A percentile compares a stretch with the other conserved stretches of the same genome.
Evolutionary conservation across 2,797 vertebrate genomes (phyloP).

Genomic region (Aplochiton taeniatus): DNA sequence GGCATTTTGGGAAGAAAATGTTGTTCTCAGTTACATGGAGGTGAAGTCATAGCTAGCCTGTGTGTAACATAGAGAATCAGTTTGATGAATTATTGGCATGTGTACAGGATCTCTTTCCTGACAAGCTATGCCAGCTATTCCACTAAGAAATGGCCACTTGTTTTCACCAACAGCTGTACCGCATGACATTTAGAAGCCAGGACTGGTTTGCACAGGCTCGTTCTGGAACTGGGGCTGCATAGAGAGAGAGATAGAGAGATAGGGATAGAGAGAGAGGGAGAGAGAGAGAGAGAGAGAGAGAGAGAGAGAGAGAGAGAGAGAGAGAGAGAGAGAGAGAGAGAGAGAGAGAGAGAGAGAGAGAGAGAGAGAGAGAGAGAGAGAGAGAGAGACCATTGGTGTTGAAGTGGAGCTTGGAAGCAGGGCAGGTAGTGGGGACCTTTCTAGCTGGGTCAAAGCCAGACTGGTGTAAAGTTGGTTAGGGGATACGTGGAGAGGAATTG

Average conservation of each 20-base stretch:
- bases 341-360: too few relatives aligned
- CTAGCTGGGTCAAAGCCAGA: too few relatives aligned
- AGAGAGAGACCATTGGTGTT: too few relatives aligned
- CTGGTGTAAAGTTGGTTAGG: too few relatives aligned
- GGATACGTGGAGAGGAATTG: too few relatives aligned
- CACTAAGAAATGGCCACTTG: slow-evolving; percentile 16
- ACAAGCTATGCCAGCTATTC: slow-evolving; percentile 38
- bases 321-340: neutral
- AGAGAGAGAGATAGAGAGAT: slow-evolving; percentile 24
- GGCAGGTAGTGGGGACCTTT: too few relatives aligned
- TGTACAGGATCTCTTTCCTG: slow-evolving; percentile 38
- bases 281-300: neutral
- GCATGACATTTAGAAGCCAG: slow-evolving; percentile 28
- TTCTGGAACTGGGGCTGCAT: slow-evolving; percentile 28
- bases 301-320: neutral
- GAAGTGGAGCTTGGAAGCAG: too few relatives aligned
- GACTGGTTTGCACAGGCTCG: slow-evolving; percentile 61
- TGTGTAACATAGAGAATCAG: neutral
- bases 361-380: too few relatives aligned
- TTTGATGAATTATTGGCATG: neutral
- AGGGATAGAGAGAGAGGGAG: slow-evolving; percentile 11
- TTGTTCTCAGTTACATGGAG: too few relatives aligned
- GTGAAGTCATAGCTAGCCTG: neutral
- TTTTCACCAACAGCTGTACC: slow-evolving; percentile 36
- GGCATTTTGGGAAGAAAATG: too few relatives aligned